phyloP scores from a whole-genome alignment of 2,797 vertebrate species.

The Thaleichthys pacificus region DNA sequence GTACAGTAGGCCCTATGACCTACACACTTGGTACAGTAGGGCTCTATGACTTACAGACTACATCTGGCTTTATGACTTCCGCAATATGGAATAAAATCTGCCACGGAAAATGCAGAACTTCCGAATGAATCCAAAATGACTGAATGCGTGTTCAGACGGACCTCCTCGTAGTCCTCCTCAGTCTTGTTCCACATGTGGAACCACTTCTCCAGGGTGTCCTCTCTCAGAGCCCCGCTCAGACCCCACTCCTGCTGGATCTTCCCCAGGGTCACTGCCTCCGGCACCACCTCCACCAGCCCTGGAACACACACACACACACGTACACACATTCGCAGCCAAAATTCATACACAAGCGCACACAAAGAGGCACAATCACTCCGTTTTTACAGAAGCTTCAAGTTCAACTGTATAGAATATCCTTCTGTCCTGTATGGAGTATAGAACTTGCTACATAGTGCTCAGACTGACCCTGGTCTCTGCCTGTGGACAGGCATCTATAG shows the following conservation, averaged over 20 bases:
- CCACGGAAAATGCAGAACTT: too few relatives aligned
- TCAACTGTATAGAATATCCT: too few relatives aligned
- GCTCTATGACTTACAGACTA: too few relatives aligned
- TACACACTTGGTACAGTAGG: too few relatives aligned
- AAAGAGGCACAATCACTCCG: accelerated
- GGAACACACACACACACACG: constrained; percentile 10
- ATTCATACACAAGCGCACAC: neutral
- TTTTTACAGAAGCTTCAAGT: too few relatives aligned
- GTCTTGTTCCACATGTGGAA: constrained; percentile 89
- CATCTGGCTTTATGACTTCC: too few relatives aligned
- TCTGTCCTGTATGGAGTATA: too few relatives aligned
- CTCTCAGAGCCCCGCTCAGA: constrained; percentile 85
- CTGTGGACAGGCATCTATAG: constrained; percentile 89
- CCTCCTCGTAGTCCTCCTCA: constrained; percentile 89
- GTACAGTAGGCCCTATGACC: too few relatives aligned
- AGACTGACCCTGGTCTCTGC: constrained; percentile 78
- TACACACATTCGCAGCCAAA: neutral
- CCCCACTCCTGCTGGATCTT: constrained; percentile 94
- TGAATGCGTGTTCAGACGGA: constrained; percentile 40
- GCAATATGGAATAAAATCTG: too few relatives aligned
- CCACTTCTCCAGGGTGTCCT: constrained; percentile 91
- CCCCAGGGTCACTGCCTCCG: constrained; percentile 88
- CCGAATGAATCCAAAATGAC: too few relatives aligned
- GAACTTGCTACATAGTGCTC: too few relatives aligned
- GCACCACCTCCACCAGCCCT: constrained; percentile 95